Conservation (phyloP, 2,113 vertebrate species). For the Hemichromis elongatus region DNA sequence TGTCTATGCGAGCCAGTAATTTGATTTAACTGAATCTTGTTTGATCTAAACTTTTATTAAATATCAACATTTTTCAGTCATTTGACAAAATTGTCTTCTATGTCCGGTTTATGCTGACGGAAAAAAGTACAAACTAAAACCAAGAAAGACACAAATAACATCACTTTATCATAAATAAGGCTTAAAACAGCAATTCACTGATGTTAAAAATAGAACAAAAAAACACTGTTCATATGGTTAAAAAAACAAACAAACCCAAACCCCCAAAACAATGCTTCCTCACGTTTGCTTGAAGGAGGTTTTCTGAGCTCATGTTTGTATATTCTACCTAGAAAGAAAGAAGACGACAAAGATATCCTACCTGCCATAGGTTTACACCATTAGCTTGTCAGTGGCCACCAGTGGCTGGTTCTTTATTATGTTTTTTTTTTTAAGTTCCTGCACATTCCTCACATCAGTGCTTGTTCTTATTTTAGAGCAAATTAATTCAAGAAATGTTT, state of each 20-base stretch:
- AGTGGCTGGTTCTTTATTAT: background rate
- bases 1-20: too few relatives aligned
- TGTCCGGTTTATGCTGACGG: too few relatives aligned
- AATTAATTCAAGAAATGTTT: background rate
- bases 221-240: background rate
- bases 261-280: background rate
- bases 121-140: too few relatives aligned
- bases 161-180: too few relatives aligned
- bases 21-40: too few relatives aligned
- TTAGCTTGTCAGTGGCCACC: background rate
- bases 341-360: background rate
- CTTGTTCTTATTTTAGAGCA: background rate
- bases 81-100: too few relatives aligned
- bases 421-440: background rate
- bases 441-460: background rate
- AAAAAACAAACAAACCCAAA: too few relatives aligned
- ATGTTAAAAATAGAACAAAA: too few relatives aligned
- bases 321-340: background rate
- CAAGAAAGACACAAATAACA: too few relatives aligned
- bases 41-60: too few relatives aligned
- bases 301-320: background rate
- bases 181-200: too few relatives aligned
- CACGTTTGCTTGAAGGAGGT: background rate
- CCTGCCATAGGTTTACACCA: background rate
- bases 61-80: too few relatives aligned